Evolutionary conservation across 2,888 invertebrate genomes (phyloP).

Genomic region (Unio delphinus): DNA sequence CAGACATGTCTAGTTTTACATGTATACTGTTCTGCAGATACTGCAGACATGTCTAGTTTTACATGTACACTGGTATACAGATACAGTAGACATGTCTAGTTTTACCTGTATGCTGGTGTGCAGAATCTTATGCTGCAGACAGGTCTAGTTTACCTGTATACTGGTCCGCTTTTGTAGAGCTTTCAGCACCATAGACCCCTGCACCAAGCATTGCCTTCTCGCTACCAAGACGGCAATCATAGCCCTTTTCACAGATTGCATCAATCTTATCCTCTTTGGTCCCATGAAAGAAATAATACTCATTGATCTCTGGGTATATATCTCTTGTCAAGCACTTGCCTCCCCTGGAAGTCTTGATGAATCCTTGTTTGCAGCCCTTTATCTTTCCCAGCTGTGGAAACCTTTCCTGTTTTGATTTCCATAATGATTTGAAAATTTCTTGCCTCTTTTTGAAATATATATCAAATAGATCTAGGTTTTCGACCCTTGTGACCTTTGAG

Average conservation of each 20-base stretch:
- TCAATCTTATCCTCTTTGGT: conserved; percentile 36
- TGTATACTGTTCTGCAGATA: too few species aligned
- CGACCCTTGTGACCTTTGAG: conserved; percentile 44
- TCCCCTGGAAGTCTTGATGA: conserved; percentile 7
- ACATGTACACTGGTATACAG: too few species aligned
- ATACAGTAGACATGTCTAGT: too few species aligned
- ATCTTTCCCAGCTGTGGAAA: conserved; percentile 18
- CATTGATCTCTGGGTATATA: conserved; percentile 43
- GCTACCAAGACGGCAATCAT: conserved; percentile 39
- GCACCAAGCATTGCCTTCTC: conserved; percentile 45
- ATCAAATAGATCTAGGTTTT: conserved; percentile 44
- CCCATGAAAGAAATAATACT: conserved; percentile 56
- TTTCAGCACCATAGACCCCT: conserved; percentile 55
- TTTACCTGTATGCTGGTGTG: conserved; percentile 51
- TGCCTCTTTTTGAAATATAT: conserved; percentile 30
- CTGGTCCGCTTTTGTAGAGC: conserved; percentile 57
- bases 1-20: too few species aligned
- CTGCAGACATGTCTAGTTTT: too few species aligned
- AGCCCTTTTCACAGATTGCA: conserved; percentile 39
- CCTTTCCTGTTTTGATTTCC: not conserved
- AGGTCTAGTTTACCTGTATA: conserved; percentile 32
- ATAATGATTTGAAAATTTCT: conserved; percentile 19
- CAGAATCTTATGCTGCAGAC: not conserved
- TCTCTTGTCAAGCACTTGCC: conserved; percentile 14
- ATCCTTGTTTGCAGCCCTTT: conserved; percentile 7